These are phyloP conservation scores for Anthoscopus minutus DNA, from an alignment of 2,113 vertebrate genomes.

Conservation along the genomic window DNA sequence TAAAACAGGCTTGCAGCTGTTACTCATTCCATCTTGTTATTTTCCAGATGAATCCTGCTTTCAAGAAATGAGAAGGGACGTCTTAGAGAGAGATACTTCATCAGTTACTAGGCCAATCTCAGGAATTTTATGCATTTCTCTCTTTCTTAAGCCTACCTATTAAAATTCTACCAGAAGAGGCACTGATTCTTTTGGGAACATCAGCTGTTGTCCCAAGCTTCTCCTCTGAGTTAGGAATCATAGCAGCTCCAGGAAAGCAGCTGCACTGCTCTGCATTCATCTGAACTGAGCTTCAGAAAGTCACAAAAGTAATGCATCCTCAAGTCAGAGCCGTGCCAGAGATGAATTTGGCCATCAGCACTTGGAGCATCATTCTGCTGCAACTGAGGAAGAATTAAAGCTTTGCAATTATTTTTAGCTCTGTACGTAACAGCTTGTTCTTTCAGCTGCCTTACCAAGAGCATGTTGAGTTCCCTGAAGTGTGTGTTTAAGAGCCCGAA, in stretches of 20 bases:
- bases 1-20: not conserved
- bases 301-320: not conserved
- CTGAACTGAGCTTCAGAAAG: slow-evolving; percentile 1
- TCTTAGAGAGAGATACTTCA: not conserved
- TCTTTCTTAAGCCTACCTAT: not conserved
- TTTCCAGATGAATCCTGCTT: not conserved
- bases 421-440: not conserved
- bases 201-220: not conserved
- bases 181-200: not conserved
- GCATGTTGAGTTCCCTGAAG: not conserved
- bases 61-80: not conserved
- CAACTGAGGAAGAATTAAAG: not conserved
- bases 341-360: not conserved
- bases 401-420: slow-evolving; percentile 31
- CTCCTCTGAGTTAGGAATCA: not conserved
- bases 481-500: not conserved
- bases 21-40: not conserved
- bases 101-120: not conserved
- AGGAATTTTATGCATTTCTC: not conserved
- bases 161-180: not conserved
- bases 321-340: not conserved
- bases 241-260: not conserved
- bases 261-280: fast-evolving
- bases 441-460: not conserved
- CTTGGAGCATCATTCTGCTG: not conserved